phyloP scores from a whole-genome alignment of 2,888 invertebrate species.

The Hemaris fuciformis region DNA sequence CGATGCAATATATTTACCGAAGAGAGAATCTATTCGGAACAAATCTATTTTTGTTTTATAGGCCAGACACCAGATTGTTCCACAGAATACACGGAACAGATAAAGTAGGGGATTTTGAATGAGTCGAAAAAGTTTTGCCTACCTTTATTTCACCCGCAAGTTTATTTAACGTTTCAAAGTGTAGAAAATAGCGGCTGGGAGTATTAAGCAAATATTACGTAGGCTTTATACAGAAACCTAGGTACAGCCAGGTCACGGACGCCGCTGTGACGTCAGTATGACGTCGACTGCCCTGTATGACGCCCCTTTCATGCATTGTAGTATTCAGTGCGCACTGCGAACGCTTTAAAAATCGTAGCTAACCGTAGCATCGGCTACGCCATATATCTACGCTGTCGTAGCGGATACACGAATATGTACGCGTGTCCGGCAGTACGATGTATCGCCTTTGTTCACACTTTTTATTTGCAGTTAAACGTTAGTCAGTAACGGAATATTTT shows the following conservation, averaged over 20 bases:
- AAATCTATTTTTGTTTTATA: slow-evolving; percentile 46
- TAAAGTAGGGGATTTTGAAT: slow-evolving; percentile 26
- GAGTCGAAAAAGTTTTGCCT: slow-evolving; percentile 32
- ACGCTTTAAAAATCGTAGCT: slow-evolving; percentile 8
- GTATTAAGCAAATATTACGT: not conserved
- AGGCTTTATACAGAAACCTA: slow-evolving; percentile 5
- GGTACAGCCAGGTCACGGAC: slow-evolving; percentile 28
- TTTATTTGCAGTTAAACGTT: not conserved
- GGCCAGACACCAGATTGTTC: slow-evolving; percentile 30
- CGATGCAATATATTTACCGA: slow-evolving; percentile 8
- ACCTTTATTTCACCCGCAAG: slow-evolving; percentile 25
- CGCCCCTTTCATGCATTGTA: not conserved
- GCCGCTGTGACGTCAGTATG: slow-evolving; percentile 33
- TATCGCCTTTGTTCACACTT: not conserved
- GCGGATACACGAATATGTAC: not conserved
- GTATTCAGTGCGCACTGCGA: not conserved
- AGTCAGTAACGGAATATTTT: not conserved
- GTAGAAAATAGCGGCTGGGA: not conserved
- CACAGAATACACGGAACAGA: slow-evolving; percentile 32
- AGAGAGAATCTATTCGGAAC: slow-evolving; percentile 20
- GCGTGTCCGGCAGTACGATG: not conserved
- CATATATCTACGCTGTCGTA: not conserved
- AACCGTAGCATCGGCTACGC: not conserved
- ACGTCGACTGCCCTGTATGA: slow-evolving; percentile 24
- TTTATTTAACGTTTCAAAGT: slow-evolving; percentile 23